Evolutionary conservation across 1,140 invertebrate species (phyloP), one percentile per base, ranked within the genome.

Genomic region (Meloidogyne floridensis): DNA sequence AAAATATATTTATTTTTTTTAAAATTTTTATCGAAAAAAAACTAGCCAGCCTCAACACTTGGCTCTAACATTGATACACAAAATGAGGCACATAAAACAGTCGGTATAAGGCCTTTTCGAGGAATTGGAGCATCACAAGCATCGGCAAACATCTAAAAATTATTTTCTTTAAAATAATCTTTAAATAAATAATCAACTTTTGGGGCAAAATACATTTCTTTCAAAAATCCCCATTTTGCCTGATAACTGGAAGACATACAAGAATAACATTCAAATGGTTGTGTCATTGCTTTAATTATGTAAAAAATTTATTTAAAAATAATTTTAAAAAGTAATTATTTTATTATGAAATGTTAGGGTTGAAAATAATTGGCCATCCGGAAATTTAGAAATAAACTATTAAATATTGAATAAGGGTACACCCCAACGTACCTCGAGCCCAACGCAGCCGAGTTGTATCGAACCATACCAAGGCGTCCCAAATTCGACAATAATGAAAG

Each of bases 191-290:
- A 32, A 32, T 32, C 32, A 81, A 89, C 86, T 71, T 89, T 87
- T 43, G 87, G 87, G 20, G 81, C 69, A 77, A 86, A 82, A 75
- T 89, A 89, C 47, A 88, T 85, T 10, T 81, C 43, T 72, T 89
- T 83, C 13, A 89, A 82, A 47, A 77, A 82, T n/a, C 82, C 79
- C 88, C 88, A 89, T 54, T 82, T 89, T 13, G 82, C 79, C 56
- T 89, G 87, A 81, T 89, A 89, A 76, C 81, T 84, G 8, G 84
- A 69, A 8, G 88, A 90, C 87, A 89, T 89, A 75, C 87, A 89
- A 9, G 86, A 88, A 72, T 83, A 89, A 75, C 87, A 89, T 81
- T 89, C 87, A 70, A 88, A 82, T 81, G 86, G 81, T 13, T 82
- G 74, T 43, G 86, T 83, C 8, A 86, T 77, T 72, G 87, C 77